Evolutionary conservation across 2,113 vertebrate genomes (phyloP), one percentile per base, ranked within the genome.

Genomic region (Actenoides hombroni): DNA sequence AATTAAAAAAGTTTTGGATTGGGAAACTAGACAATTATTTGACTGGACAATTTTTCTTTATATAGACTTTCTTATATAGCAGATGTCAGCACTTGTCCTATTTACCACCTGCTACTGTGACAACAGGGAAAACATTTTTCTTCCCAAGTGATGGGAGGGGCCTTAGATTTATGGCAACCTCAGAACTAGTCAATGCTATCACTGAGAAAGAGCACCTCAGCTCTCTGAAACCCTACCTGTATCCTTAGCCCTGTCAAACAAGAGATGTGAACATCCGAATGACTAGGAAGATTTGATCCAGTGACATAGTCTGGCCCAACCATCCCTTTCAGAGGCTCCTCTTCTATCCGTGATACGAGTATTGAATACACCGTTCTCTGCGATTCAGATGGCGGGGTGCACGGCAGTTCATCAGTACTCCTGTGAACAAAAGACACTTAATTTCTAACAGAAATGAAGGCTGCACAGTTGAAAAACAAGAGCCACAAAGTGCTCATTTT

Each of bases 251-350:
- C 99, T 7, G 99, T 99, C 94, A 99, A 98, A 87, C 99, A 99
- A 75, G 99, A 99, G 46, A 98, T 95, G 74, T 99, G 99, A 71
- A 98, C 98, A 11, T 99, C 99, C 9, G 99, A 99, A 93, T 99
- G 99, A 91, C 99, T 99, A 15, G 99, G 99, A 67, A 99, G 98
- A 60, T 99, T 99, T n/a, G 99, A 99, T 26, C 99, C 99, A 5
- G 98, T 99, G 93, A 99, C 99, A 23, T 98, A 99, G 95, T 99
- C 99, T 5, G 98, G 98, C 39, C 99, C 99, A 63, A 95, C 91
- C 90, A 99, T 96, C 60, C 98, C 98, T 86, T 75, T 95, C 46
- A 98, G 96, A 29, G 98, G 97, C 49, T 98, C 98, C 76, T 98
- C 97, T 46, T 98, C 98, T 59, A 99, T 98, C 78, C 98, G 98